phyloP scores from a whole-genome alignment of 2,113 vertebrate genomes.

The Amblyopsis rosae region DNA sequence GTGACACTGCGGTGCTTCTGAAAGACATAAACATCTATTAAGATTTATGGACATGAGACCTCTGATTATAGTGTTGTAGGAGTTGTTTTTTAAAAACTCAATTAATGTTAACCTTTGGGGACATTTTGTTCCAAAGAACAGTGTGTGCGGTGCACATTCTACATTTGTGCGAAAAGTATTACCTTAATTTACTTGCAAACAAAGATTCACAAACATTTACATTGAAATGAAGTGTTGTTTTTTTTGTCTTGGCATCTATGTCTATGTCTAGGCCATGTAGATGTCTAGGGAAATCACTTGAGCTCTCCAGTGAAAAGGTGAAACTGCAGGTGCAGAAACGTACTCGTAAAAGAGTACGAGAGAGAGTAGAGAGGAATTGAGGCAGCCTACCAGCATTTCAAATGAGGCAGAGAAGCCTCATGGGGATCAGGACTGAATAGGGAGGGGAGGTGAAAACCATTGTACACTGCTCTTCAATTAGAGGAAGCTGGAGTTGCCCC shows the following conservation, averaged over 20 bases:
- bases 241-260: constrained; percentile 44
- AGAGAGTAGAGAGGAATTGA: constrained; percentile 23
- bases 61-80: background rate
- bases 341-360: background rate
- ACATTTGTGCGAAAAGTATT: constrained; percentile 4
- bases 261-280: background rate
- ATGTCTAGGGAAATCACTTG: constrained; percentile 41
- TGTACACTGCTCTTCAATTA: constrained; percentile 58
- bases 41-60: constrained; percentile 30
- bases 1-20: constrained; percentile 45
- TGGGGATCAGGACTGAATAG: constrained; percentile 30
- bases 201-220: constrained; percentile 48
- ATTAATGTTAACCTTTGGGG: constrained; percentile 18
- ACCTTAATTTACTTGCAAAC: constrained; percentile 13
- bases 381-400: constrained; percentile 36
- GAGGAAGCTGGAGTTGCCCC: constrained; percentile 57
- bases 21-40: constrained; percentile 24
- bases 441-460: constrained; percentile 44
- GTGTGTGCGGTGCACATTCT: constrained; percentile 1
- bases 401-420: constrained; percentile 59
- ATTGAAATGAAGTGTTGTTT: constrained; percentile 41
- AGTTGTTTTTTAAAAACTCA: background rate
- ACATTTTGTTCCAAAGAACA: constrained; percentile 1
- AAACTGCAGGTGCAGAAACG: constrained; percentile 56
- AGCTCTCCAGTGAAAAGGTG: constrained; percentile 40